Percentiles rank a stretch among this genome's conserved stretches.
Conservation (phyloP, 2,113 vertebrate genomes). For the Dipodomys stephensi region DNA sequence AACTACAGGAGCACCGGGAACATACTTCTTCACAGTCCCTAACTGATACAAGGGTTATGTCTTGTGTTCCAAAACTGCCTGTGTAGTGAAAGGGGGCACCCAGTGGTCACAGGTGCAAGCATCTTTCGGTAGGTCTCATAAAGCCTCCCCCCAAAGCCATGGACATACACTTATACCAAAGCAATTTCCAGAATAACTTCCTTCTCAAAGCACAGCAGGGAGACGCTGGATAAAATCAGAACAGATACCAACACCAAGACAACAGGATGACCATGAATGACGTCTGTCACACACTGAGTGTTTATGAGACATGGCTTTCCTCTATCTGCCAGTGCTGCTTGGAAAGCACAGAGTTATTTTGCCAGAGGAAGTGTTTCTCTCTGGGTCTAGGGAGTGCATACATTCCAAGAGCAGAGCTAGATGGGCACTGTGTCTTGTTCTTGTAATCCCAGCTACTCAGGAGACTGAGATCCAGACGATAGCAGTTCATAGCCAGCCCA, state of each 20-base stretch:
- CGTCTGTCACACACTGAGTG: too few relatives aligned
- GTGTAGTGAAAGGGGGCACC: background rate
- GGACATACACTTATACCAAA: background rate
- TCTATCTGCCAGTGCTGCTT: too few relatives aligned
- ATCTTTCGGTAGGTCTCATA: background rate
- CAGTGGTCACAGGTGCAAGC: background rate
- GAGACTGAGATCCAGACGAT: too few relatives aligned
- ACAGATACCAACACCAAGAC: background rate
- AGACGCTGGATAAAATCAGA: background rate
- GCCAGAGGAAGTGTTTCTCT: too few relatives aligned
- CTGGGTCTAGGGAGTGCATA: too few relatives aligned
- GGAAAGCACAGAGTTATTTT: too few relatives aligned
- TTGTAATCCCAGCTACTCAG: too few relatives aligned
- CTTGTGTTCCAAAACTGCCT: background rate
- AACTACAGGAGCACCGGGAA: background rate
- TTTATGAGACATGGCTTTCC: too few relatives aligned
- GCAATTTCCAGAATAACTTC: background rate
- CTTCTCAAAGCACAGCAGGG: background rate
- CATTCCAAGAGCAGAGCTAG: too few relatives aligned
- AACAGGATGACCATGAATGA: background rate
- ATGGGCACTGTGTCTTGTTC: too few relatives aligned
- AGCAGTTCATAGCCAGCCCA: too few relatives aligned
- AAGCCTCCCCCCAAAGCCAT: background rate
- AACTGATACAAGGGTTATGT: background rate
- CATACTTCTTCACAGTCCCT: background rate